A percentile compares a stretch with the other conserved stretches of the same genome.
Conservation (phyloP, 2,888 invertebrate species). For the Spisula subtruncata region DNA sequence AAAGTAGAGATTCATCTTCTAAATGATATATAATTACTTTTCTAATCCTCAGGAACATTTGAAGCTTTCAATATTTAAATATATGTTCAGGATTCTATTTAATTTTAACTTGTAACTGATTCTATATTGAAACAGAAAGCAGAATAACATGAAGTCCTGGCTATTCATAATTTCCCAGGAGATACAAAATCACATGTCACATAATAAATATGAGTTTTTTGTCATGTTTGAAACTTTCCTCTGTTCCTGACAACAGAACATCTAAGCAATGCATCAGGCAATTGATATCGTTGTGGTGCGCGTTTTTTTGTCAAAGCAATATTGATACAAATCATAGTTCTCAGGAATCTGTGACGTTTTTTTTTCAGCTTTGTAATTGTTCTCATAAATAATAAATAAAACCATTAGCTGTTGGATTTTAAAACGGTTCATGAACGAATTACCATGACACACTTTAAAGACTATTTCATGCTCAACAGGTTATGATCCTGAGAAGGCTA, state of each 20-base stretch:
- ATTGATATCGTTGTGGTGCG: neutral
- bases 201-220: constrained; percentile 20
- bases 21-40: no score
- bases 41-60: no score
- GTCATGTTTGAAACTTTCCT: neutral
- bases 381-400: no score
- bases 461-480: no score
- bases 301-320: constrained; percentile 7
- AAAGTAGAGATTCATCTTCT: no score
- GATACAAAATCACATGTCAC: neutral
- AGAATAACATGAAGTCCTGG: neutral
- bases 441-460: no score
- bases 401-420: no score
- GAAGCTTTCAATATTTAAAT: no score
- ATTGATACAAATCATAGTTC: neutral
- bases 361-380: neutral
- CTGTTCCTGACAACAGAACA: neutral
- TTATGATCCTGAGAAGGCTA: no score
- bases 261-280: neutral
- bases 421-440: no score
- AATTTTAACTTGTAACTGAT: neutral
- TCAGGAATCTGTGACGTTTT: neutral
- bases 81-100: neutral
- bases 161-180: constrained; percentile 5
- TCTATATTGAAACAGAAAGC: constrained; percentile 11